These are phyloP conservation scores for Polydrusus pterygomalis DNA, from an alignment of 2,888 invertebrate genomes.

Conservation along the genomic window DNA sequence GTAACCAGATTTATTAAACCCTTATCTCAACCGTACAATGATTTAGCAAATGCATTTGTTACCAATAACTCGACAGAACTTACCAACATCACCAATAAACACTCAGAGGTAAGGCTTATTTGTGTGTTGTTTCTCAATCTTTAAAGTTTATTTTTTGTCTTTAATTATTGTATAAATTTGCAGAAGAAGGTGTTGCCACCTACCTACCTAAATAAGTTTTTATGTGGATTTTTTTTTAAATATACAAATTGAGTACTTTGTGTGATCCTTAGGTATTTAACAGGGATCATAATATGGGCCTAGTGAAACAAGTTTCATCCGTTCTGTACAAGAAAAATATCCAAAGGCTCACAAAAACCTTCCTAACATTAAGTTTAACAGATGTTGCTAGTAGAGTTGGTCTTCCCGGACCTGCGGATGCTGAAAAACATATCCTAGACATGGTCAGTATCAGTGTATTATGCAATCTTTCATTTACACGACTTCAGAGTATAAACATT, in stretches of 20 bases:
- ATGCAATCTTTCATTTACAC: no score
- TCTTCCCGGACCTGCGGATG: conserved; percentile 87
- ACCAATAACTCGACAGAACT: conserved; percentile 84
- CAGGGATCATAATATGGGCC: conserved; percentile 85
- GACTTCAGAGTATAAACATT: no score
- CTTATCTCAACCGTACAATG: conserved; percentile 90
- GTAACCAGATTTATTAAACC: conserved; percentile 90
- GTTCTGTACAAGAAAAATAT: conserved; percentile 97
- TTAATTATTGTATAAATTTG: neutral
- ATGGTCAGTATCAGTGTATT: conserved; percentile 92
- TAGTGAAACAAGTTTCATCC: conserved; percentile 89
- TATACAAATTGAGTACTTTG: no score
- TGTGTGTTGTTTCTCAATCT: no score
- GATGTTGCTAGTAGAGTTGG: conserved; percentile 95
- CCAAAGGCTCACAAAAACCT: conserved; percentile 95
- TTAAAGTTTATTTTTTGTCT: neutral
- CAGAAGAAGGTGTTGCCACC: no score
- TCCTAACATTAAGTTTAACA: conserved; percentile 89
- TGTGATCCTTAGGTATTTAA: conserved; percentile 80
- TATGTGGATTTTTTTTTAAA: no score
- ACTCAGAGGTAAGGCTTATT: conserved; percentile 77
- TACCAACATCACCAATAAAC: conserved; percentile 81
- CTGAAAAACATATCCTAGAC: conserved; percentile 94
- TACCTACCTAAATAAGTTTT: no score
- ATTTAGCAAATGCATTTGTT: conserved; percentile 88